Evolutionary conservation across 2,888 invertebrate species (phyloP), one percentile per base, ranked within the genome.

Genomic region (Aricia artaxerxes): DNA sequence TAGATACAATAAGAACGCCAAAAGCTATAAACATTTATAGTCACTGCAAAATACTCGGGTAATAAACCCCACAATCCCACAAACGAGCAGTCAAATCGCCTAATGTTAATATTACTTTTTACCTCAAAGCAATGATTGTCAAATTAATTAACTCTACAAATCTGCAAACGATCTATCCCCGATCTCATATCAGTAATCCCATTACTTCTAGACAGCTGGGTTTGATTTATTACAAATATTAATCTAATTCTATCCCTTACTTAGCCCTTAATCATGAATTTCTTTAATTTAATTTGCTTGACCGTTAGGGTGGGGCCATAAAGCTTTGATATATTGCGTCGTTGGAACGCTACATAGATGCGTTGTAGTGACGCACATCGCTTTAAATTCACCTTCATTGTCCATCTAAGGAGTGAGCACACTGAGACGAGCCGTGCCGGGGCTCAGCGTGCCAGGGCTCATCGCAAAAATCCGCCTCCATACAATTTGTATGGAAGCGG

Each of bases 201-300:
- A 73, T 73, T 73, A 73, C 24, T 73, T 44, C 73, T 44, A 73
- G 73, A 24, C 69, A 35, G 35, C 35, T 73, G 44, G 44, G 73
- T 73, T 73, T 73, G 73, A 73, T 73, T 73, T 73, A 73, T 73
- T 73, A 73, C 73, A 44, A 24, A n/a, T 73, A 73, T 73, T 73
- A 73, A 73, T 73, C 44, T 73, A 7, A 44, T 44, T 44, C 44
- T n/a, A 73, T 44, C 73, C 73, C 73, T 73, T 73, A 44, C 73
- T 73, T 44, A 73, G n/a, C 40, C 44, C 44, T 40, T 44, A 73
- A 69, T 69, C 35, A 24, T 73, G 40, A 24, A 7, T 44, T 73
- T 44, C 44, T 44, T 73, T 73, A 73, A 73, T 44, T 73, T 40
- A 9, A 73, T 73, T 73, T 73, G 4, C 73, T 24, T 13, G 24